A percentile compares a stretch with the other conserved stretches of the same genome.
phyloP scores from a whole-genome alignment of 2,113 vertebrate species.

The Thunnus thynnus region DNA sequence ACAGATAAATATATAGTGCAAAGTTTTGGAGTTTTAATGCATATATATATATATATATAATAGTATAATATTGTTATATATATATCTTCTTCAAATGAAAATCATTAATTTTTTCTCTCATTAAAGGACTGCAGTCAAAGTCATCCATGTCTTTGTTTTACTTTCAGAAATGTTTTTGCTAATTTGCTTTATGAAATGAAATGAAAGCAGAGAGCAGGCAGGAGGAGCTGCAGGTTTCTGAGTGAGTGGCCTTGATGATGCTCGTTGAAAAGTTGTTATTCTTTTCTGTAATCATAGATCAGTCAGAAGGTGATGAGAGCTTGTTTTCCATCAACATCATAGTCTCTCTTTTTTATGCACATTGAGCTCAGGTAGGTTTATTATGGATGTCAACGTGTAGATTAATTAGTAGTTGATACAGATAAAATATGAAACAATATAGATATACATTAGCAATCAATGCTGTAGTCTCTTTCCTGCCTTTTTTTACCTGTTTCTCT shows the following conservation, averaged over 20 bases:
- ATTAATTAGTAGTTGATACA: not conserved
- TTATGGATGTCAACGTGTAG: no score
- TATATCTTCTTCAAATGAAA: constrained; percentile 1
- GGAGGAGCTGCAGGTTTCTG: constrained; percentile 13
- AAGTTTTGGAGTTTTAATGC: no score
- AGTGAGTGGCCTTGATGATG: constrained; percentile 41
- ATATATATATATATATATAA: no score
- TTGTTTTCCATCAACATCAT: constrained; percentile 1
- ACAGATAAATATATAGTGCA: no score
- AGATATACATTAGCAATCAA: not conserved
- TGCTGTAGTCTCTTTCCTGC: not conserved
- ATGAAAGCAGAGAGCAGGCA: constrained; percentile 33
- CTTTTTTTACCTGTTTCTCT: not conserved
- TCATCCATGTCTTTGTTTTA: constrained; percentile 45
- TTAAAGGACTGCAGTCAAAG: constrained; percentile 5
- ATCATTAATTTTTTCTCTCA: not conserved
- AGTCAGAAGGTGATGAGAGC: not conserved
- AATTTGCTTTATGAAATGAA: constrained; percentile 42
- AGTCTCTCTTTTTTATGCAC: no score
- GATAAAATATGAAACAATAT: not conserved
- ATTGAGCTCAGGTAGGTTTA: no score
- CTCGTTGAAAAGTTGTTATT: constrained; percentile 1
- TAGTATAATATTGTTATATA: no score
- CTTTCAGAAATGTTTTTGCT: constrained; percentile 14
- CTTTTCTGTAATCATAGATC: constrained; percentile 28